These are phyloP conservation scores for Strigops habroptila DNA, from an alignment of 2,113 vertebrate species.

Conservation along the genomic window DNA sequence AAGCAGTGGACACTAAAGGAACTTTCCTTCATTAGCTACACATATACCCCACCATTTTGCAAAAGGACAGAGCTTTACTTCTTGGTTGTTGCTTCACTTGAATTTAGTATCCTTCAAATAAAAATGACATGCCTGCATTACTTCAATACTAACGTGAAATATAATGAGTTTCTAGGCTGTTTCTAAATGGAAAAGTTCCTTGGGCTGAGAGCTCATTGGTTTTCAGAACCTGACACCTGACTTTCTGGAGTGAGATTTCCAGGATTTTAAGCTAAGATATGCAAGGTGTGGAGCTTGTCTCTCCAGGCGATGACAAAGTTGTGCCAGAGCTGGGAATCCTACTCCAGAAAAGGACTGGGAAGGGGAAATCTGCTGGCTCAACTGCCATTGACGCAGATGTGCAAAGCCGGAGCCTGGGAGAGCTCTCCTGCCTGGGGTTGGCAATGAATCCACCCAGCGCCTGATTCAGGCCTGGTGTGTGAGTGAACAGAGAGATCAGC, in stretches of 20 bases:
- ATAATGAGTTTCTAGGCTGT: background rate
- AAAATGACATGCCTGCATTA: background rate
- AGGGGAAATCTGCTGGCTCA: background rate
- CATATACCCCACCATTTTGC: background rate
- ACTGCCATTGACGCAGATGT: background rate
- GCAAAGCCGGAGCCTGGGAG: background rate
- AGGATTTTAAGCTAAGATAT: background rate
- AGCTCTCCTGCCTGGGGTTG: background rate
- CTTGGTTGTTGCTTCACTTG: background rate
- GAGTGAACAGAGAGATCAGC: background rate
- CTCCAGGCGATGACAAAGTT: background rate
- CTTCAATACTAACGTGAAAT: background rate
- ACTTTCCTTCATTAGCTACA: constrained; percentile 44
- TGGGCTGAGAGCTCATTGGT: background rate
- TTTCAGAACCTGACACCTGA: background rate
- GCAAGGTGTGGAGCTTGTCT: background rate
- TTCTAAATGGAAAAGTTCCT: background rate
- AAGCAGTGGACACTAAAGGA: constrained; percentile 36
- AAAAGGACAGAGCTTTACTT: background rate
- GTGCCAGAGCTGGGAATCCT: background rate
- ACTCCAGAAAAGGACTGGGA: background rate
- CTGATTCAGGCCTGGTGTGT: background rate
- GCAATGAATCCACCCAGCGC: background rate
- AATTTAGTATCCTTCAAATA: background rate
- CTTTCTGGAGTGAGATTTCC: background rate